These are phyloP conservation scores for Opisthocomus hoazin DNA, from an alignment of 2,113 vertebrate genomes.

Conservation along the genomic window DNA sequence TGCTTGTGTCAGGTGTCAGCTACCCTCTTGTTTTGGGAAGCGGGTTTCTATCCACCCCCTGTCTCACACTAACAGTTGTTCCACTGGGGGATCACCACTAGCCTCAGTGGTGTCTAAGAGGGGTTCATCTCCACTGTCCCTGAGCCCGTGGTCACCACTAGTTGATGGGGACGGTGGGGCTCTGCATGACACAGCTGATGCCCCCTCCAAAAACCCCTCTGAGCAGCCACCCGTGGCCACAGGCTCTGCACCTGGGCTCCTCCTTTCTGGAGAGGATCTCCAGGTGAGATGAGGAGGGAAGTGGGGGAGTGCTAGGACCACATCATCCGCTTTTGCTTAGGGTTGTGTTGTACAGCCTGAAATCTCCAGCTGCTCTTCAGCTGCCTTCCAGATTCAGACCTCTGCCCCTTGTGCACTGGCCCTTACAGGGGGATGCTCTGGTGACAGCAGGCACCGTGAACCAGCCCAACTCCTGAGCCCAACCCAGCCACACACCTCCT, in stretches of 20 bases:
- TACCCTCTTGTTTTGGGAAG: neutral
- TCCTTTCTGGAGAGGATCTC: neutral
- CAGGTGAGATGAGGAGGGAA: neutral
- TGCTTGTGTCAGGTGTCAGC: neutral
- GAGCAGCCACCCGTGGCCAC: fast-evolving
- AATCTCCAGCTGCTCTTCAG: neutral
- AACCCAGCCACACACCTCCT: neutral
- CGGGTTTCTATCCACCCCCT: neutral
- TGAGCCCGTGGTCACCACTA: fast-evolving
- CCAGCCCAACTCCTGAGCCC: neutral
- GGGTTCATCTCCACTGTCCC: fast-evolving
- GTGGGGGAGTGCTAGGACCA: too few species aligned
- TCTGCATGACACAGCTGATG: neutral
- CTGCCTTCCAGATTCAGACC: neutral
- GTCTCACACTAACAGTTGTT: neutral
- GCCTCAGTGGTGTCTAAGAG: neutral
- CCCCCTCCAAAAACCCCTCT: neutral
- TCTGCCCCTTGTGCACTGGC: neutral
- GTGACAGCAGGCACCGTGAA: neutral
- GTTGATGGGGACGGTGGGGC: neutral
- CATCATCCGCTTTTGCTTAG: fast-evolving
- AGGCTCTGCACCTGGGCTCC: neutral
- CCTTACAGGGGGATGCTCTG: fast-evolving
- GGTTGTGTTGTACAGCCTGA: neutral
- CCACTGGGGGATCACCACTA: neutral